These are phyloP conservation scores for Nephrotoma guestfalica DNA, from an alignment of 2,888 invertebrate species.

Conservation along the genomic window DNA sequence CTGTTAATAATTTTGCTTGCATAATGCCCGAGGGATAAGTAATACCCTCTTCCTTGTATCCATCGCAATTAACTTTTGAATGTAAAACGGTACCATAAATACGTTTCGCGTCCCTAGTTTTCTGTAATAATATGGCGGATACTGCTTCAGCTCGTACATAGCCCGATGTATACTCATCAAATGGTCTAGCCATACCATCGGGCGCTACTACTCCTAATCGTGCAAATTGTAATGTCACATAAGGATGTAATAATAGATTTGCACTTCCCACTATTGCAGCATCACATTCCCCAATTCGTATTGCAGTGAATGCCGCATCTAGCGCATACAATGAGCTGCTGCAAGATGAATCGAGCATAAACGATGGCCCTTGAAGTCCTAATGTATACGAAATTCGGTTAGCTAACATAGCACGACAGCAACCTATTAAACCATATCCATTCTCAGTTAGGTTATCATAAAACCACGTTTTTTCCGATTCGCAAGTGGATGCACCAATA, in stretches of 20 bases:
- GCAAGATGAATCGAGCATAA: conserved; percentile 82
- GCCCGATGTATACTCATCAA: conserved; percentile 71
- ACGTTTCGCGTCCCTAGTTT: conserved; percentile 46
- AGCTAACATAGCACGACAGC: conserved; percentile 82
- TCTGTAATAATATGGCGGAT: conserved; percentile 56
- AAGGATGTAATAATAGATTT: conserved; percentile 75
- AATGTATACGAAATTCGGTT: conserved; percentile 81
- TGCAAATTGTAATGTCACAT: conserved; percentile 75
- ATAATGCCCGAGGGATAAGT: conserved; percentile 50
- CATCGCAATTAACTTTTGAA: conserved; percentile 46
- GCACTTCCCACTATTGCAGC: conserved; percentile 80
- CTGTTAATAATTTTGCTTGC: conserved; percentile 43
- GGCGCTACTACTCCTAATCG: conserved; percentile 62
- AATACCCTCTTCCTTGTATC: conserved; percentile 39
- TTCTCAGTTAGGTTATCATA: conserved; percentile 44
- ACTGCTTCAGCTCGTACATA: conserved; percentile 75
- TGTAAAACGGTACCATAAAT: conserved; percentile 57
- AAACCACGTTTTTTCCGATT: conserved; percentile 57
- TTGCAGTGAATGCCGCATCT: conserved; percentile 63
- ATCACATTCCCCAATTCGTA: conserved; percentile 70
- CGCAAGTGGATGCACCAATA: conserved; percentile 55
- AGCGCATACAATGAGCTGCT: conserved; percentile 84
- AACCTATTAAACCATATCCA: conserved; percentile 37
- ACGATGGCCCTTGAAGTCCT: conserved; percentile 79
- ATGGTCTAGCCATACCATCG: conserved; percentile 80